phyloP scores from a whole-genome alignment of 1,140 invertebrate species.

The Megathymus violae region DNA sequence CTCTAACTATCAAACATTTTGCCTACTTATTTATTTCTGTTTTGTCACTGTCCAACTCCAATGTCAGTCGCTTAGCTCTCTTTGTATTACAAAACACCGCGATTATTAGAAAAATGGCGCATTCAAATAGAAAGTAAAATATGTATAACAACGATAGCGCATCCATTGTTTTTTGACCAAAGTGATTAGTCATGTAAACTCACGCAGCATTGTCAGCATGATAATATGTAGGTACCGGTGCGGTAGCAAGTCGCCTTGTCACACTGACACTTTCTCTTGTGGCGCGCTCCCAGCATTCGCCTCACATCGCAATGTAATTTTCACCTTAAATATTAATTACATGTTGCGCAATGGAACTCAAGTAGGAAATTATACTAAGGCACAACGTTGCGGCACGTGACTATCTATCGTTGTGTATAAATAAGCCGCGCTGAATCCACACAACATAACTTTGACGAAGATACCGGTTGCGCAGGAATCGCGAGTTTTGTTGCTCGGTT shows the following conservation, averaged over 20 bases:
- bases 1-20: too few species aligned
- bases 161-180: too few species aligned
- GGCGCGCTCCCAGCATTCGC: neutral
- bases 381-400: neutral
- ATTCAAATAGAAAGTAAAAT: too few species aligned
- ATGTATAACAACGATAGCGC: too few species aligned
- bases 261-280: neutral
- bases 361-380: neutral
- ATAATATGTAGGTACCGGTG: neutral
- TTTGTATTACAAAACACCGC: too few species aligned
- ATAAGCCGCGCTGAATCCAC: neutral
- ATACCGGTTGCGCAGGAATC: neutral
- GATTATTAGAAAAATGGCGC: too few species aligned
- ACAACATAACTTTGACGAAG: neutral
- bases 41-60: too few species aligned
- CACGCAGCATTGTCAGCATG: too few species aligned
- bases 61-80: too few species aligned
- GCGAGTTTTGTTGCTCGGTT: neutral
- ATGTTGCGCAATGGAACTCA: neutral
- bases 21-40: too few species aligned
- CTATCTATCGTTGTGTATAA: neutral
- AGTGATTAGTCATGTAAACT: too few species aligned
- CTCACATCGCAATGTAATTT: neutral
- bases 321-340: neutral
- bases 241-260: neutral